These are phyloP conservation scores for Tricholauxania praeusta DNA, from an alignment of 2,888 invertebrate species.

Conservation along the genomic window DNA sequence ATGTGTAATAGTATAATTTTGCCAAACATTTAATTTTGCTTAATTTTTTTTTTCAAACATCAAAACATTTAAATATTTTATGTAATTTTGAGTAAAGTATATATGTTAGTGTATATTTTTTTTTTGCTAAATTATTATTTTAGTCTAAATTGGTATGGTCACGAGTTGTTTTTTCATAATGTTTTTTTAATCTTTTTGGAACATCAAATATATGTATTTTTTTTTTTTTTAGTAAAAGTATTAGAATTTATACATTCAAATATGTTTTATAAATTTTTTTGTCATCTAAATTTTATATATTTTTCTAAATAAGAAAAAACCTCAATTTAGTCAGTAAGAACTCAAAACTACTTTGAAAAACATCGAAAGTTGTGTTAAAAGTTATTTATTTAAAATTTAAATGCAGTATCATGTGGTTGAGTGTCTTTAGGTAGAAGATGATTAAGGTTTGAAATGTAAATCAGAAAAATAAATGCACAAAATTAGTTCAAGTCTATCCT, in stretches of 20 bases:
- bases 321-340: no score
- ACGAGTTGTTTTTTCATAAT: slow-evolving; percentile 34
- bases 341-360: no score
- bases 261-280: not conserved
- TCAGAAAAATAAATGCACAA: no score
- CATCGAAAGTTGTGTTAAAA: slow-evolving; percentile 18
- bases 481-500: no score
- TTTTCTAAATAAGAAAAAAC: no score
- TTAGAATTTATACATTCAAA: not conserved
- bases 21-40: slow-evolving; percentile 51
- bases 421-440: no score
- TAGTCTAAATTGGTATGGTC: slow-evolving; percentile 26
- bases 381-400: not conserved
- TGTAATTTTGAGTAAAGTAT: slow-evolving; percentile 39
- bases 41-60: slow-evolving; percentile 49
- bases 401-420: no score
- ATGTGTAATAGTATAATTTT: slow-evolving; percentile 42
- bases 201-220: slow-evolving; percentile 25
- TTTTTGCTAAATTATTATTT: slow-evolving; percentile 27
- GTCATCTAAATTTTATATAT: no score
- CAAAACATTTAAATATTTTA: slow-evolving; percentile 49
- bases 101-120: slow-evolving; percentile 24
- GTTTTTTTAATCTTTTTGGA: slow-evolving; percentile 30
- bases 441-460: no score
- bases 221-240: slow-evolving; percentile 1